Percentiles rank a stretch among this genome's conserved stretches.
phyloP scores from a whole-genome alignment of 2,888 invertebrate species.

The Epinotia brunnichana region DNA sequence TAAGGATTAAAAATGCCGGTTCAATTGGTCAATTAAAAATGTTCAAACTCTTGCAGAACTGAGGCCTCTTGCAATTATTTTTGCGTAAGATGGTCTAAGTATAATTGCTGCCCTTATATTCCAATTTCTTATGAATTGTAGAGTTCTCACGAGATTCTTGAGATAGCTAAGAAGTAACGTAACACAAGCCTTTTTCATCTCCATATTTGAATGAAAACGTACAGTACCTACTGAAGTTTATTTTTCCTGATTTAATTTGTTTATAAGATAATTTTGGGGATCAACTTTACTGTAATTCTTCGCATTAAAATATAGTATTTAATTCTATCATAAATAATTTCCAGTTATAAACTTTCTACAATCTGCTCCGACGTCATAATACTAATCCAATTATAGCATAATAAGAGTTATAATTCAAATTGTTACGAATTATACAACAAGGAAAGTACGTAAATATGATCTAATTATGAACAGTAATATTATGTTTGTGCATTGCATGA shows the following conservation, averaged over 20 bases:
- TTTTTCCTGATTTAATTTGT: no score
- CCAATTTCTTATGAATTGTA: constrained; percentile 7
- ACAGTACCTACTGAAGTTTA: neutral
- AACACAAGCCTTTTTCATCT: neutral
- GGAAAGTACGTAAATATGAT: constrained; percentile 40
- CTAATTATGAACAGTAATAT: constrained; percentile 29
- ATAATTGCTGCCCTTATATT: constrained; percentile 25
- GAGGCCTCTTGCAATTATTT: constrained; percentile 27
- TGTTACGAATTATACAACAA: constrained; percentile 40
- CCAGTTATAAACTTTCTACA: constrained; percentile 39
- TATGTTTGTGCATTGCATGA: constrained; percentile 29
- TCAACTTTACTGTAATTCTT: neutral
- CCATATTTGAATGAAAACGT: neutral
- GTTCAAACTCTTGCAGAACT: constrained; percentile 17
- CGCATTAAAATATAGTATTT: neutral
- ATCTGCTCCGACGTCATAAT: constrained; percentile 31
- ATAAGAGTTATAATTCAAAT: constrained; percentile 28
- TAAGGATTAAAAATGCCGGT: constrained; percentile 13
- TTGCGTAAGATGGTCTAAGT: constrained; percentile 22
- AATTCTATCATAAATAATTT: neutral
- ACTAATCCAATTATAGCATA: constrained; percentile 40
- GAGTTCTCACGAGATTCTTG: constrained; percentile 21
- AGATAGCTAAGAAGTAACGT: neutral
- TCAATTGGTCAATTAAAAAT: constrained; percentile 26
- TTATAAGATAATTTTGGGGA: no score